phyloP scores from a whole-genome alignment of 2,888 invertebrate species.

The Dinocampus coccinellae region DNA sequence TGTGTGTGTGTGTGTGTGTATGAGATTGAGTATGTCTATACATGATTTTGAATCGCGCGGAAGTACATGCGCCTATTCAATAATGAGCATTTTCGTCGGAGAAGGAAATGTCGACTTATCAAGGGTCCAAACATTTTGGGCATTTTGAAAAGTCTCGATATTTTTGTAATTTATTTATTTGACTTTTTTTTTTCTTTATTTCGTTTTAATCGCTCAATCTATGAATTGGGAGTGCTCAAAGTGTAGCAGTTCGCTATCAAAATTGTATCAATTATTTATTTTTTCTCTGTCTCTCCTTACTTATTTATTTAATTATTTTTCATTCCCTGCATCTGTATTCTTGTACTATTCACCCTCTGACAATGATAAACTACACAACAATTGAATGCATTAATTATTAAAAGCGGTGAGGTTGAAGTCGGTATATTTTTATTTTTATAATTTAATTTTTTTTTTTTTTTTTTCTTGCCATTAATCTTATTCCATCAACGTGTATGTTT shows the following conservation, averaged over 20 bases:
- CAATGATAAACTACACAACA: conserved; percentile 61
- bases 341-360: conserved; percentile 57
- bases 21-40: conserved; percentile 2
- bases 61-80: conserved; percentile 17
- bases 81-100: conserved; percentile 29
- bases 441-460: neutral
- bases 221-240: conserved; percentile 23
- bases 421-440: neutral
- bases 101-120: conserved; percentile 19
- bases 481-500: too few relatives aligned
- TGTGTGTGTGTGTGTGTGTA: conserved; percentile 40
- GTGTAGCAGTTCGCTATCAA: conserved; percentile 6
- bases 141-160: neutral
- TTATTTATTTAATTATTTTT: neutral
- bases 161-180: conserved; percentile 7
- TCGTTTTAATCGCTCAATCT: too few relatives aligned
- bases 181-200: neutral
- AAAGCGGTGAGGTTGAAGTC: conserved; percentile 30
- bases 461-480: too few relatives aligned
- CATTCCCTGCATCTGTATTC: conserved; percentile 31
- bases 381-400: conserved; percentile 46
- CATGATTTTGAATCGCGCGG: conserved; percentile 18
- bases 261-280: conserved; percentile 37
- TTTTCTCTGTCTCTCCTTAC: conserved; percentile 31
- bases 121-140: conserved; percentile 17